Conservation (phyloP, 2,113 vertebrate genomes). For the Ptyas mucosa region DNA sequence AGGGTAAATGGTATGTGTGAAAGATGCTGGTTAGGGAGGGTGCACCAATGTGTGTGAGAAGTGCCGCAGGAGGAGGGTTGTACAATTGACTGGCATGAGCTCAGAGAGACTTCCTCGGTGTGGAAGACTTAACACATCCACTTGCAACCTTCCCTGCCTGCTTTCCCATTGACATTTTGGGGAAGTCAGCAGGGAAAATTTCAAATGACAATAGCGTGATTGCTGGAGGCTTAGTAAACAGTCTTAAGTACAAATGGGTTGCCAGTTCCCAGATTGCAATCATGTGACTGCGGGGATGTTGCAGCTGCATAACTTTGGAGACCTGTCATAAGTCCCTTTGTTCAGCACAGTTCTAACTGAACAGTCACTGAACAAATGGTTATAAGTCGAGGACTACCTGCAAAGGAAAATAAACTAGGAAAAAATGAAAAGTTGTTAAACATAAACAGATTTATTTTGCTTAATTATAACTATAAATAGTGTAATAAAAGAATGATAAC, state of each 20-base stretch:
- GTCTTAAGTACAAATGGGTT: background rate
- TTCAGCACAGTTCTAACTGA: background rate
- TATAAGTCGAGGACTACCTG: background rate
- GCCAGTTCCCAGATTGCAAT: background rate
- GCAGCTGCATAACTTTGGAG: background rate
- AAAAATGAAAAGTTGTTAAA: background rate
- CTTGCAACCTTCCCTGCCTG: background rate
- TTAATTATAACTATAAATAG: background rate
- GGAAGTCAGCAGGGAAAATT: background rate
- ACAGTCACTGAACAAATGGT: background rate
- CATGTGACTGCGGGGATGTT: background rate
- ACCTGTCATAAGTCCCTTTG: background rate
- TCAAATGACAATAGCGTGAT: background rate
- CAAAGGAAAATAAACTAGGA: background rate
- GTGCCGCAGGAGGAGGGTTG: background rate
- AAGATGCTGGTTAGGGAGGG: background rate
- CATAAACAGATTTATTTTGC: background rate
- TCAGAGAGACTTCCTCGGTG: background rate
- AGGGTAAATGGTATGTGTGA: background rate
- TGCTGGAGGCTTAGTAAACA: background rate
- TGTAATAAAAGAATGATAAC: background rate
- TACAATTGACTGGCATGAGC: background rate
- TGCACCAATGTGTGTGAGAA: background rate
- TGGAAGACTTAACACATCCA: background rate
- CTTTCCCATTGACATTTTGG: background rate